Base-by-base conservation (phyloP, 2,888 invertebrate species). In the Stegophylla sp. region DNA sequence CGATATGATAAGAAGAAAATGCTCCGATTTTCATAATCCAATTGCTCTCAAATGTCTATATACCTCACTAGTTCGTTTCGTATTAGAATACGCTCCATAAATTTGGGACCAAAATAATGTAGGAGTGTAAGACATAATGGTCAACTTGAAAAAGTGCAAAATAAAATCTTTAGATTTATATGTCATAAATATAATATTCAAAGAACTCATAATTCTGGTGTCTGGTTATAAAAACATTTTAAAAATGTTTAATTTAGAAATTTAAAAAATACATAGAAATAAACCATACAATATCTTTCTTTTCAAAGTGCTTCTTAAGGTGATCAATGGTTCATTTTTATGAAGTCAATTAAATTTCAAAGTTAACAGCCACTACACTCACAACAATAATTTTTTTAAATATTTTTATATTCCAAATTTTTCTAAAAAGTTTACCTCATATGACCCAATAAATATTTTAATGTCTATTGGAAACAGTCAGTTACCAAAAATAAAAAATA, bases 161-260 rank as follows among this genome's bases (percentile, higher is more conserved):
- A 63, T 63, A 63, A 63, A 63, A 28, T 63, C 28, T 28, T 63
- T 3, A 28, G 63, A 63, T 63, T 63, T 63, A 63, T 63, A 63
- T 63, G 26, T 63, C 28, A 63, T 63, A 63, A 63, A 63, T 63
- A 15, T 63, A 63, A 63, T 63, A 63, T 63, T 28, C 15, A 23
- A 63, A 23, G 28, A 63, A 63, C 63, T 63, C 28, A 28, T 63
- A 28, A 23, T 28, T 26, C 28, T 63, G 63, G 63, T 23, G 28
- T 26, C 28, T 63, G 63, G 63, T 23, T 63, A 63, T 28, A 28
- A 63, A 12, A 23, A 63, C 12, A 26, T 63, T 63, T 59, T 23
- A 28, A 63, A 63, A 26, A 28, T 28, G 23, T 63, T 63, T 28
- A 63, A 63, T 28, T 63, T 63, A 63, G 63, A 63, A 26, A 28